These are phyloP conservation scores for Thereva nobilitata DNA, from an alignment of 2,888 invertebrate species.

Conservation along the genomic window DNA sequence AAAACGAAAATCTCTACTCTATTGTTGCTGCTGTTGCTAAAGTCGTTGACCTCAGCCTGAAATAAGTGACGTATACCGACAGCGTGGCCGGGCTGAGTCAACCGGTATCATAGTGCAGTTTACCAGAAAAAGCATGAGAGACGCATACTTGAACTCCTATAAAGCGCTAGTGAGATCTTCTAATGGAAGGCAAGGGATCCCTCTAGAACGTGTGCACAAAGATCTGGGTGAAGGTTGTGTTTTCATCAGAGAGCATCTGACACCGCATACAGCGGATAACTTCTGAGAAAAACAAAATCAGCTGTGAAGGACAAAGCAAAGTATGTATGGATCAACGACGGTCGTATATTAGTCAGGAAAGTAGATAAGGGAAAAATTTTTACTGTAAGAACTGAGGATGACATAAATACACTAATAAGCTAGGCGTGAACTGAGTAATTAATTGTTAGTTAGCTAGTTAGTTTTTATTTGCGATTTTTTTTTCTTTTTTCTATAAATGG, in stretches of 20 bases:
- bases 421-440: not conserved
- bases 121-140: not conserved
- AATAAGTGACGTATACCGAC: not conserved
- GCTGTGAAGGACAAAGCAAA: no score
- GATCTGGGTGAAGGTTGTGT: not conserved
- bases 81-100: not conserved
- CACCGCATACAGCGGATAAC: conserved; percentile 1
- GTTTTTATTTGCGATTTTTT: not conserved
- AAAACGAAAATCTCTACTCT: conserved; percentile 1
- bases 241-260: not conserved
- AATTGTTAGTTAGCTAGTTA: not conserved
- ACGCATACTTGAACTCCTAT: not conserved
- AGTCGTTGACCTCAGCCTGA: not conserved
- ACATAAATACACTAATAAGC: no score
- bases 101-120: not conserved
- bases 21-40: conserved; percentile 1
- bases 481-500: not conserved
- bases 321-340: no score
- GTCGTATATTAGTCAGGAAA: no score
- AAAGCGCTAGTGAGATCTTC: no score
- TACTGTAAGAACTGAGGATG: no score
- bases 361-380: no score
- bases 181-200: not conserved
- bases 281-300: not conserved
- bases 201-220: not conserved